Evolutionary conservation across 1,140 invertebrate species (phyloP), one percentile per base, ranked within the genome.

Genomic region (Cotesia chilonis): DNA sequence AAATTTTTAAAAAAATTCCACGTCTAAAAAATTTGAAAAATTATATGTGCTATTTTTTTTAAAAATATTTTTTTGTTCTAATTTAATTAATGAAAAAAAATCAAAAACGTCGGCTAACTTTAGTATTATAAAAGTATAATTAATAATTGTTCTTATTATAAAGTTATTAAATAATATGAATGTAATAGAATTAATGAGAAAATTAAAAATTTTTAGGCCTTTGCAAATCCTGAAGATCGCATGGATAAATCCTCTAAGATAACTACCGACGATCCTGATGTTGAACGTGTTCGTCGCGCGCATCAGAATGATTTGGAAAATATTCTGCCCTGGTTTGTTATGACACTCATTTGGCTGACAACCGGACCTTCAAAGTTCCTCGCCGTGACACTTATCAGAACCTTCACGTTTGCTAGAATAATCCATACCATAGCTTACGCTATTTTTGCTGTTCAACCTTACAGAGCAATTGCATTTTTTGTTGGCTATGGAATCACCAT

Each of bases 281-380:
- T 89, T 4, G 88, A 89, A 76, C 84, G 89, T 74, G 83, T 88
- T 12, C 80, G 80, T 71, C 90, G 90, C 75, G 90, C 89, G 17
- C 91, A 92, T 78, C 80, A 86, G 74, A 92, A 92, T 77, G 91
- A 92, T 80, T 71, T 92, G 70, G 91, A 92, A 79, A 92, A 91
- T 76, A 89, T 91, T 68, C 79, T 89, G 7, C 83, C 88, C 4
- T 91, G 91, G 78, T 82, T 91, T 5, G 72, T 89, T 9, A 80
- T 89, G 64, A 89, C 87, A 12, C 82, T 89, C 0, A 76, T 90
- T 7, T 92, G 91, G 74, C 80, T 89, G 0, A 68, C 88, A 17
- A 90, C 89, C 3, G 84, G 85, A 52, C 91, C 91, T 5, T 74
- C 73, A 14, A 67, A 80, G 2, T 80, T 73, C 6, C 65, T 87